These are phyloP conservation scores for Eulithis prunata DNA, from an alignment of 2,888 invertebrate genomes.

Conservation along the genomic window DNA sequence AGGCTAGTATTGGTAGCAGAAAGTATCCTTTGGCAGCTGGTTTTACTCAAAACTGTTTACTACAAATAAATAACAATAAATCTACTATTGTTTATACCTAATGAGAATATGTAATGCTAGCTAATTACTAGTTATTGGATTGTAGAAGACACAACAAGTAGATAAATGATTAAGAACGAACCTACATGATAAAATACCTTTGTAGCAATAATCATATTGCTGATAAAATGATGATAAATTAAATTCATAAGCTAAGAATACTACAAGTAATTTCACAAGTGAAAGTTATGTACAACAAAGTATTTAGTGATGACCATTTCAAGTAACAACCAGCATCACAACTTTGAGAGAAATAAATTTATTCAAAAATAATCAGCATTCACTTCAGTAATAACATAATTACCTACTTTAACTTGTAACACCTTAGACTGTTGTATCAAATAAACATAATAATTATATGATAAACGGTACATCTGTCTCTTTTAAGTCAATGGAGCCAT, in stretches of 20 bases:
- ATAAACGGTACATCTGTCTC: slow-evolving; percentile 72
- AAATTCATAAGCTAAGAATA: slow-evolving; percentile 6
- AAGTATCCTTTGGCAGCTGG: slow-evolving; percentile 34
- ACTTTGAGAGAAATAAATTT: slow-evolving; percentile 33
- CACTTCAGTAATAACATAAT: slow-evolving; percentile 37
- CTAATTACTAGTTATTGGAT: slow-evolving; percentile 49
- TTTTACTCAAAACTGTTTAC: slow-evolving; percentile 14
- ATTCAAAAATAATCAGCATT: slow-evolving; percentile 39
- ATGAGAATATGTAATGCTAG: slow-evolving; percentile 42
- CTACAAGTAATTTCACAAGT: slow-evolving; percentile 2
- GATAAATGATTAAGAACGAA: slow-evolving; percentile 33
- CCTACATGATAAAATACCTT: slow-evolving; percentile 26
- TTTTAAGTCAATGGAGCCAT: slow-evolving; percentile 79
- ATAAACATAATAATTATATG: slow-evolving; percentile 47
- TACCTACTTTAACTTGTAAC: slow-evolving; percentile 18
- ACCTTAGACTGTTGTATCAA: slow-evolving; percentile 19
- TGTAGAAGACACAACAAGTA: slow-evolving; percentile 59
- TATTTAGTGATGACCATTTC: slow-evolving; percentile 16
- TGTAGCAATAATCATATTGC: not conserved
- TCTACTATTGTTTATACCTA: slow-evolving; percentile 19
- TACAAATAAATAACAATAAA: slow-evolving; percentile 25
- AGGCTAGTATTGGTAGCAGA: slow-evolving; percentile 6
- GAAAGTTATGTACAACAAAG: slow-evolving; percentile 20
- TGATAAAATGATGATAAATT: slow-evolving; percentile 8
- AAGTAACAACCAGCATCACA: slow-evolving; percentile 30